Conservation (phyloP, 2,888 invertebrate species). For the Oxytorus armatus region DNA sequence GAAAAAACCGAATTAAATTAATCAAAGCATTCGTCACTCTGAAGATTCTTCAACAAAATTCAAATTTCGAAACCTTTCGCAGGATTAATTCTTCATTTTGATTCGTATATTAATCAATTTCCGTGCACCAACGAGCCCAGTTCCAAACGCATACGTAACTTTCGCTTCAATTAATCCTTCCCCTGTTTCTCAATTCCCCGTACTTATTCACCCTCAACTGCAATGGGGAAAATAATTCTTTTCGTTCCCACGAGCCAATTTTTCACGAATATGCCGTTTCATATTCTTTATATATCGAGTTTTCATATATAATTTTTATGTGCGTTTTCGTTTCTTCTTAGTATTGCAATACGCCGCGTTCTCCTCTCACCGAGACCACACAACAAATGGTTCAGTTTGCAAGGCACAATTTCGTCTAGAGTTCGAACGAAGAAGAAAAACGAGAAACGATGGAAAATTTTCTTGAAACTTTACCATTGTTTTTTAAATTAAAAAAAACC, state of each 20-base stretch:
- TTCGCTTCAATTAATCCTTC: slow-evolving; percentile 51
- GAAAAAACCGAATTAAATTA: slow-evolving; percentile 45
- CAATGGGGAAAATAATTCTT: slow-evolving; percentile 41
- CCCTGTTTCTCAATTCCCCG: slow-evolving; percentile 41
- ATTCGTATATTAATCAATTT: neutral
- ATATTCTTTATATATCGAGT: neutral
- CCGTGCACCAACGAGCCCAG: neutral
- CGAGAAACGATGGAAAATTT: neutral
- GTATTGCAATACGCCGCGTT: slow-evolving; percentile 35
- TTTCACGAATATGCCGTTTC: neutral
- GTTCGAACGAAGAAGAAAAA: slow-evolving; percentile 1
- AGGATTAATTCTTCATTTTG: neutral
- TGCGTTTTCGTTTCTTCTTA: neutral
- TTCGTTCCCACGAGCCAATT: slow-evolving; percentile 22
- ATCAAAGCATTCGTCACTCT: slow-evolving; percentile 47
- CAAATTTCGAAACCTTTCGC: neutral
- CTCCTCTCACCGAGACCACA: slow-evolving; percentile 64
- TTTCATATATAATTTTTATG: neutral
- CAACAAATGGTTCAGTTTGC: slow-evolving; percentile 14
- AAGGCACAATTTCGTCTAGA: slow-evolving; percentile 26
- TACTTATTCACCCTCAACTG: slow-evolving; percentile 49
- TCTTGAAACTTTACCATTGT: neutral
- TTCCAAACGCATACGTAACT: neutral
- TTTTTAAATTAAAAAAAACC: slow-evolving; percentile 20
- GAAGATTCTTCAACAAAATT: slow-evolving; percentile 2